A percentile compares a stretch with the other conserved stretches of the same genome.
Conservation (phyloP, 2,113 vertebrate species). For the Ploceus nigricollis region DNA sequence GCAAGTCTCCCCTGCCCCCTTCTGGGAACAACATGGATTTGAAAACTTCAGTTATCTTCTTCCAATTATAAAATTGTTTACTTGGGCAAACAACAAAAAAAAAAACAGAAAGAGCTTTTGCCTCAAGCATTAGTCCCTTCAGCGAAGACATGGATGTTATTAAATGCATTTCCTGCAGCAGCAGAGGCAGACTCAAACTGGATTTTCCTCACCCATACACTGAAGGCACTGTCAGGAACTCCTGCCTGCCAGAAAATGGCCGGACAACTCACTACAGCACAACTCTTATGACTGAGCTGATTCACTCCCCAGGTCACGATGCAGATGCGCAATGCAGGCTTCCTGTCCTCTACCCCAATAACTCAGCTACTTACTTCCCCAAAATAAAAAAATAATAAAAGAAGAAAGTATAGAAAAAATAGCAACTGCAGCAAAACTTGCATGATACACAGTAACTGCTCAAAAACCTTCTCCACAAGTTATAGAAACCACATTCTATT, state of each 20-base stretch:
- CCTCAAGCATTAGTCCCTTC: neutral
- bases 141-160: neutral
- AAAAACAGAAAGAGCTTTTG: neutral
- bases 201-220: neutral
- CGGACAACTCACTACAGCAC: neutral
- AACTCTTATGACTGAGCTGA: neutral
- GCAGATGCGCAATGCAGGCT: neutral
- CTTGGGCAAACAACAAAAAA: neutral
- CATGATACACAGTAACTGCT: neutral
- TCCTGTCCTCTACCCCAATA: neutral
- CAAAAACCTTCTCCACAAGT: neutral
- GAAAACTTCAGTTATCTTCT: neutral
- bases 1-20: constrained; percentile 50
- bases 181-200: neutral
- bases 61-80: neutral
- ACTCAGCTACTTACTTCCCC: neutral
- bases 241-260: neutral
- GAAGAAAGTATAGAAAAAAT: neutral
- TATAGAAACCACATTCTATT: neutral
- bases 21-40: constrained; percentile 48
- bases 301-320: neutral
- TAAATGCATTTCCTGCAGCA: neutral
- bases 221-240: neutral
- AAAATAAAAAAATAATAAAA: neutral
- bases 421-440: neutral